Base-by-base conservation (phyloP, 1,140 invertebrate genomes). In the Anastrepha ludens region DNA sequence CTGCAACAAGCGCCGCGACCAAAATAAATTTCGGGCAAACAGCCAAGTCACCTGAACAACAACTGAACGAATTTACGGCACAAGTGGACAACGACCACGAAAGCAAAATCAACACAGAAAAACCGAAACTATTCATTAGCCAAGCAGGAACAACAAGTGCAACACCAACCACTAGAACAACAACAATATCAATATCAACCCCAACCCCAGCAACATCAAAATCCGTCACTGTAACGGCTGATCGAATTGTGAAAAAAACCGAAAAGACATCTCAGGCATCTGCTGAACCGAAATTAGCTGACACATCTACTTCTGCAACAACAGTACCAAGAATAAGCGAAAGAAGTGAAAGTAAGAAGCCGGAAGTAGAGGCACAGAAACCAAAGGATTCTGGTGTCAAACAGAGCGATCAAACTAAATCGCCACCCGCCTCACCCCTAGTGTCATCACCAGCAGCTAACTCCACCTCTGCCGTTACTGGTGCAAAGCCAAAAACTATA, bases 41-140 rank as follows among this genome's bases (percentile, higher is more conserved):
- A 88, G 91, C 92, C 92, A 93, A 93, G 92, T 93, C 92, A 93
- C 92, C 92, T 93, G 92, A 93, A 93, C 90, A 90, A 91, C 41
- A 87, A 88, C 47, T n/a, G 74, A 65, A 87, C 15, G 81, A 47
- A 70, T 70, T 86, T 65, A 74, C 70, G 60, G 55, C 59, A 86
- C 39, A n/a, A 88, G 20, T 15, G 11, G 41, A 50, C 74, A 65
- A 44, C 59, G 60, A 50, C 74, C 50, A 85, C 50, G 47, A 88
- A 62, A 50, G n/a, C 60, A 86, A 86, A n/a, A 47, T n/a, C 15
- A 50, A 74, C 20, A n/a, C 41, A 74, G 74, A 81, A 47, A 50
- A 81, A 81, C 13, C 74, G 74, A 81, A 55, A 81, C 20, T 81
- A 58, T 67, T 65, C 62, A 50, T 87, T 64, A 55, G 60, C 64